Evolutionary conservation across 2,888 invertebrate genomes (phyloP).

Genomic region (Periphyllus acericola): DNA sequence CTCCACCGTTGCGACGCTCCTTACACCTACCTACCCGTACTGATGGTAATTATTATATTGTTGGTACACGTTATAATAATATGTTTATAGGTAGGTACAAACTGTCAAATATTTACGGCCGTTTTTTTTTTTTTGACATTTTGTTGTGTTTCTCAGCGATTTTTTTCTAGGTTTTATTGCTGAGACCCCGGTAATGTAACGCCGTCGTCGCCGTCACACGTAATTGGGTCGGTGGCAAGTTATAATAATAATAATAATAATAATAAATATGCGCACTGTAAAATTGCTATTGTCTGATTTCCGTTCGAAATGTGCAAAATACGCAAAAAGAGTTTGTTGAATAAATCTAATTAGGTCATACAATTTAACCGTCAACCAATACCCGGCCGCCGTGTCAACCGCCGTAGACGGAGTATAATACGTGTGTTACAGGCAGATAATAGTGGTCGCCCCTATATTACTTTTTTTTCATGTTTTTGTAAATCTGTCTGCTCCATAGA

Average conservation of each 20-base stretch:
- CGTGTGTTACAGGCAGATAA: not conserved
- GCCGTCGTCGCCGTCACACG: not conserved
- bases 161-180: too few relatives aligned
- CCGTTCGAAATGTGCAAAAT: slow-evolving; percentile 53
- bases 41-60: not conserved
- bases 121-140: too few relatives aligned
- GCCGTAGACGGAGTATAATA: not conserved
- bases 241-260: not conserved
- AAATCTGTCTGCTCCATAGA: too few relatives aligned
- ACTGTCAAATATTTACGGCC: too few relatives aligned
- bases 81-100: too few relatives aligned
- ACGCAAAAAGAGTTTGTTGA: slow-evolving; percentile 34
- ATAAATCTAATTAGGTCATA: slow-evolving; percentile 43
- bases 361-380: not conserved
- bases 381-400: not conserved
- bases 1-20: not conserved
- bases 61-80: not conserved
- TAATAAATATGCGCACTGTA: not conserved
- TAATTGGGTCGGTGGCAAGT: not conserved
- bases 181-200: too few relatives aligned
- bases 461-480: too few relatives aligned
- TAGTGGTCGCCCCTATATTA: too few relatives aligned
- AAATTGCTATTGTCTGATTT: slow-evolving; percentile 40
- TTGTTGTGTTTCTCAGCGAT: too few relatives aligned
- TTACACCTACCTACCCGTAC: not conserved